phyloP scores from a whole-genome alignment of 2,888 invertebrate genomes.

The Thereva nobilitata region DNA sequence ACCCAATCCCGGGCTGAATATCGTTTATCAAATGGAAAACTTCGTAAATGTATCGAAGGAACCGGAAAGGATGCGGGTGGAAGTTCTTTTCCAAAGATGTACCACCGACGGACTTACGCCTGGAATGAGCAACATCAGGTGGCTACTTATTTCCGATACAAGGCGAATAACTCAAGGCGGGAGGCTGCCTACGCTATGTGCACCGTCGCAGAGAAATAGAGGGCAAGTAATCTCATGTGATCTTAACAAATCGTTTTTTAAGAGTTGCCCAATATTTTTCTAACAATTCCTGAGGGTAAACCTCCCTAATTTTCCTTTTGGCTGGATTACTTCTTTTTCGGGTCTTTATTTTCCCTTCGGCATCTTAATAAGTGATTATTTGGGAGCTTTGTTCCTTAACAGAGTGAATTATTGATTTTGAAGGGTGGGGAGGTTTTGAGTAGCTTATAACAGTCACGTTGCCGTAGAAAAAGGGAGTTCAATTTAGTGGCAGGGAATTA shows the following conservation, averaged over 20 bases:
- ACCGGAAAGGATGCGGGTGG: conserved; percentile 27
- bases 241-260: conserved; percentile 37
- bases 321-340: conserved; percentile 22
- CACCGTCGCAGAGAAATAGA: conserved; percentile 8
- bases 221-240: conserved; percentile 35
- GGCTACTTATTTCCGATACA: conserved; percentile 25
- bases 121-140: conserved; percentile 32
- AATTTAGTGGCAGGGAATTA: too few relatives aligned
- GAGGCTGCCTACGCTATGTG: neutral
- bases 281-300: conserved; percentile 24
- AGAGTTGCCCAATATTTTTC: conserved; percentile 33
- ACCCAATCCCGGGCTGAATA: conserved; percentile 25
- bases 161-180: conserved; percentile 20
- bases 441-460: too few relatives aligned
- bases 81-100: conserved; percentile 19
- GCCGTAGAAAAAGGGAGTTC: too few relatives aligned
- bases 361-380: conserved; percentile 35
- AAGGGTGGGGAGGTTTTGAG: too few relatives aligned
- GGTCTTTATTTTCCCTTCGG: conserved; percentile 12
- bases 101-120: neutral
- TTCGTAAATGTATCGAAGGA: conserved; percentile 21
- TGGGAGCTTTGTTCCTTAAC: conserved; percentile 31
- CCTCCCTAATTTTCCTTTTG: conserved; percentile 25
- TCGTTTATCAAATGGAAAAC: conserved; percentile 33
- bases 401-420: conserved; percentile 32